Conservation (phyloP, 1,140 invertebrate species). For the Trichonephila clavata region DNA sequence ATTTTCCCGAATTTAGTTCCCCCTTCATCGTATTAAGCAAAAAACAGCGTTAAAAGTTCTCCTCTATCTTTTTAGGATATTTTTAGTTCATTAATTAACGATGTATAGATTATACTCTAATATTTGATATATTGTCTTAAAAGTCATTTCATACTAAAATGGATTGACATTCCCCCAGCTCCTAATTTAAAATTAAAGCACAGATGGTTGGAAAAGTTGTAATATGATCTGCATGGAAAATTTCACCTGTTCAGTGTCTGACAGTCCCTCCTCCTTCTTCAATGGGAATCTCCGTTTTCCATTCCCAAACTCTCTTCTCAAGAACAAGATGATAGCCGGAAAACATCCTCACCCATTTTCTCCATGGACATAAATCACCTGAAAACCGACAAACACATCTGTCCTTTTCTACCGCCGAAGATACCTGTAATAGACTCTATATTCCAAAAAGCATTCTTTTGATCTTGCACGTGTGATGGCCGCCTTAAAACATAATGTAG, state of each 20-base stretch:
- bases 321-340: not conserved
- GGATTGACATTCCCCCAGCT: too few species aligned
- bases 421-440: slow-evolving; percentile 16
- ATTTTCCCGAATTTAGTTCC: too few species aligned
- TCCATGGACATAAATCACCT: slow-evolving; percentile 7
- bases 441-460: slow-evolving; percentile 16
- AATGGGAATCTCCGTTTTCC: not conserved
- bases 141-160: too few species aligned
- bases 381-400: slow-evolving; percentile 30
- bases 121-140: too few species aligned
- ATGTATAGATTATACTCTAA: too few species aligned
- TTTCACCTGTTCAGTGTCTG: not conserved
- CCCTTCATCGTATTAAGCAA: too few species aligned
- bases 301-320: not conserved
- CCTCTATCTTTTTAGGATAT: too few species aligned
- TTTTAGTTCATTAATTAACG: too few species aligned
- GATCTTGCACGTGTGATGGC: not conserved
- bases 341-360: slow-evolving; percentile 19
- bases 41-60: too few species aligned
- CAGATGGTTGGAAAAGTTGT: too few species aligned
- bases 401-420: slow-evolving; percentile 9
- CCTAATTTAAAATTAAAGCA: too few species aligned
- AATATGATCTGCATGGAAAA: not conserved
- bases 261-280: not conserved
- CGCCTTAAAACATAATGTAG: not conserved